Percentiles rank a stretch among this genome's conserved stretches.
These are phyloP conservation scores for Aramus guarauna DNA, from an alignment of 2,113 vertebrate genomes.

Conservation along the genomic window DNA sequence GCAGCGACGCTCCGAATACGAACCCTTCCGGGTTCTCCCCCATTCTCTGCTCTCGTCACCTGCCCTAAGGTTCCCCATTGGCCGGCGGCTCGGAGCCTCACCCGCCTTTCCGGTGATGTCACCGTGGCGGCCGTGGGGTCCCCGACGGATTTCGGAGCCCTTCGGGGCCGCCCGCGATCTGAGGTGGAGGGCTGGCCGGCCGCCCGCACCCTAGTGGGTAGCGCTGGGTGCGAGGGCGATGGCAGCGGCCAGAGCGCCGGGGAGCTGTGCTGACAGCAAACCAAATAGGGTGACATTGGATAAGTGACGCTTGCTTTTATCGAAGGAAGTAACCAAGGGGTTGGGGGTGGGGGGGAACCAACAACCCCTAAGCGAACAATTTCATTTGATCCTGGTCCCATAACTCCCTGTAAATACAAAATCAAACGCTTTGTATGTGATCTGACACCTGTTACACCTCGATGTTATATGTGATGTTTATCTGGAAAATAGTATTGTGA, in stretches of 20 bases:
- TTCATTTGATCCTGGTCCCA: rapidly evolving
- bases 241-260: not conserved
- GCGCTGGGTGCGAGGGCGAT: not conserved
- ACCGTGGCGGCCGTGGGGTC: not conserved
- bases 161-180: rapidly evolving
- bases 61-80: not conserved
- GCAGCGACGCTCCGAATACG: not conserved
- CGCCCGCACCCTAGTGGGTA: rapidly evolving
- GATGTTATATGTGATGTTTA: not conserved
- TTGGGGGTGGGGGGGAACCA: no score
- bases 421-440: not conserved
- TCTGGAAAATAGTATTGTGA: not conserved
- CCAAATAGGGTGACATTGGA: rapidly evolving
- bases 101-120: slow-evolving; percentile 12
- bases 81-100: not conserved
- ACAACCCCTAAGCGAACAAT: not conserved
- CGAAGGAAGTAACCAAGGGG: no score
- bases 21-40: slow-evolving; percentile 2
- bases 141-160: rapidly evolving
- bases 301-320: not conserved
- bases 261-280: not conserved
- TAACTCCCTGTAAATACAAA: not conserved
- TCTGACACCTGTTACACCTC: not conserved
- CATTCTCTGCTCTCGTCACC: not conserved
- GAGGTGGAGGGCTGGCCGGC: not conserved